A percentile compares a stretch with the other conserved stretches of the same genome.
phyloP scores from a whole-genome alignment of 2,113 vertebrate genomes.

The Percopsis transmontana region DNA sequence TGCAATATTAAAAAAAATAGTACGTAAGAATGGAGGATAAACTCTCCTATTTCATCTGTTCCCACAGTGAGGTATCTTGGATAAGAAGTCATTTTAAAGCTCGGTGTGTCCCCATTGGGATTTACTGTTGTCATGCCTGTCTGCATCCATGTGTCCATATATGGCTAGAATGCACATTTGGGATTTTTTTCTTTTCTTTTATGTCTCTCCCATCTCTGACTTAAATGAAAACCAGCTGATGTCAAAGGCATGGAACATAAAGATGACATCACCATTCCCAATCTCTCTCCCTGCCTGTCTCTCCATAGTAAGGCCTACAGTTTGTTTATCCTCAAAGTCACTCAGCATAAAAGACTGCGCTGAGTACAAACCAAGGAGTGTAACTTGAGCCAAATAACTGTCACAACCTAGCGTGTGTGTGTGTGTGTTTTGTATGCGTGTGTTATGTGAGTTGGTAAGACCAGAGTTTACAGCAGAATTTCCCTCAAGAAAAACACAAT shows the following conservation, averaged over 20 bases:
- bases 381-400: constrained; percentile 23
- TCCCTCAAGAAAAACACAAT: constrained; percentile 29
- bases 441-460: constrained; percentile 15
- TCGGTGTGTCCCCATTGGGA: constrained; percentile 26
- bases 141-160: constrained; percentile 53
- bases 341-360: constrained; percentile 20
- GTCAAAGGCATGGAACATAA: constrained; percentile 54
- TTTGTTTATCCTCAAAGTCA: constrained; percentile 53
- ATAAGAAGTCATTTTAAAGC: constrained; percentile 3
- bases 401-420: background rate
- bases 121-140: constrained; percentile 34
- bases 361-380: background rate
- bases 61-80: background rate
- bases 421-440: constrained; percentile 4
- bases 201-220: constrained; percentile 27
- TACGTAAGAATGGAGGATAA: background rate
- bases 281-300: constrained; percentile 23
- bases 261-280: constrained; percentile 64
- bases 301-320: constrained; percentile 23
- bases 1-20: background rate
- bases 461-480: background rate
- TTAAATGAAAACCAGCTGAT: constrained; percentile 73
- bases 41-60: background rate
- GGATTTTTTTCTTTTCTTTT: constrained; percentile 21
- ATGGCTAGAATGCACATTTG: constrained; percentile 57